Percentiles rank a stretch among this genome's conserved stretches.
Evolutionary conservation across 2,888 invertebrate genomes (phyloP).

Genomic region (Agriotes lineatus): DNA sequence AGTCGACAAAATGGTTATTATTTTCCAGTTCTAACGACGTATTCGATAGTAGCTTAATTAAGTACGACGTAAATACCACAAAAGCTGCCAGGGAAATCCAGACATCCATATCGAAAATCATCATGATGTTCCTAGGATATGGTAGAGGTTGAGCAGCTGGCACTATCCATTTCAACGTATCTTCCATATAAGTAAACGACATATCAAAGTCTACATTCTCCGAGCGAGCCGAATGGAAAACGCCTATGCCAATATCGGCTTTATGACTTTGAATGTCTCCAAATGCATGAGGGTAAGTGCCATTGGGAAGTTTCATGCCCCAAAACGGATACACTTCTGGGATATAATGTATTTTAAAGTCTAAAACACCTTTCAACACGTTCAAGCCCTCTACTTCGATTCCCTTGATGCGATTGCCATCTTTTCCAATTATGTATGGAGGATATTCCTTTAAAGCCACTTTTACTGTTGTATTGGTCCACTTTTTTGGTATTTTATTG

Average conservation of each 20-base stretch:
- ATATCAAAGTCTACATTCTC: conserved; percentile 6
- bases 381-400: neutral
- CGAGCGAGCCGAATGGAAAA: neutral
- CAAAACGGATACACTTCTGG: neutral
- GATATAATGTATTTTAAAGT: neutral
- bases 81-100: neutral
- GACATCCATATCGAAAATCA: neutral
- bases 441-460: neutral
- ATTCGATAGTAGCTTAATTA: neutral
- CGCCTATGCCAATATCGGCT: neutral
- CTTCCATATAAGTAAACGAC: conserved; percentile 7
- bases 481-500: neutral
- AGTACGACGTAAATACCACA: neutral
- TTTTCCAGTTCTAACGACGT: no score
- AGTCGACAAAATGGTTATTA: no score
- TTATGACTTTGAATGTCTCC: neutral
- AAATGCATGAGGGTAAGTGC: neutral
- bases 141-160: neutral
- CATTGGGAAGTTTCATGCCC: neutral
- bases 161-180: neutral
- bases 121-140: neutral
- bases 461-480: neutral
- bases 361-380: neutral
- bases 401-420: neutral
- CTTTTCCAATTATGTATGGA: neutral